These are phyloP conservation scores for Apeltes quadracus DNA, from an alignment of 2,113 vertebrate species.

Conservation along the genomic window DNA sequence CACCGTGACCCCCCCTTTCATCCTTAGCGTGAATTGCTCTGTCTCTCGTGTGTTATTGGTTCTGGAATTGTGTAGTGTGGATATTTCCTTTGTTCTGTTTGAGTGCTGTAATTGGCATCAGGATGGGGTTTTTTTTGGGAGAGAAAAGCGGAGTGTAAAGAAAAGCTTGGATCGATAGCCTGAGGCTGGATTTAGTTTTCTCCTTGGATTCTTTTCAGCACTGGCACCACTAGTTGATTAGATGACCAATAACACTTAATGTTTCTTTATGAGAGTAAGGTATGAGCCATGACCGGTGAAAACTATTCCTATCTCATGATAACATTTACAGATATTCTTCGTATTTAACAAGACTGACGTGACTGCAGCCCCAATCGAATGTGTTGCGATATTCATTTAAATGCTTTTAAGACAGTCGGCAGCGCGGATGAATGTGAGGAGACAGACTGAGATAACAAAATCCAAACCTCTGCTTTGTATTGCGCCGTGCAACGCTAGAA, in stretches of 20 bases:
- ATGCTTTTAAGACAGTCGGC: neutral
- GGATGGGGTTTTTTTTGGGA: slow-evolving; percentile 2
- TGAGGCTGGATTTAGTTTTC: slow-evolving; percentile 26
- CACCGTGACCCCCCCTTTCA: slow-evolving; percentile 33
- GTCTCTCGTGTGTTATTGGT: slow-evolving; percentile 16
- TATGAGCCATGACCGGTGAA: neutral
- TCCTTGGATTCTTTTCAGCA: neutral
- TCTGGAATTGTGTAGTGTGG: slow-evolving; percentile 33
- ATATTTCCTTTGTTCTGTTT: slow-evolving; percentile 55
- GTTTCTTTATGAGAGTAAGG: neutral
- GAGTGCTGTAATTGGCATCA: slow-evolving; percentile 29
- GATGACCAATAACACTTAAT: slow-evolving; percentile 8
- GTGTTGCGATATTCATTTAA: neutral
- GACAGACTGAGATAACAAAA: neutral
- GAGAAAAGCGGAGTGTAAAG: slow-evolving; percentile 7
- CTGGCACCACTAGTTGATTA: neutral
- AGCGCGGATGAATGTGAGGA: neutral
- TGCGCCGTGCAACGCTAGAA: neutral
- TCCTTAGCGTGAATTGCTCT: slow-evolving; percentile 3
- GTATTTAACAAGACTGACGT: neutral
- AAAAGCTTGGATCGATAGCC: slow-evolving; percentile 37
- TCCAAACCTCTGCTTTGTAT: neutral
- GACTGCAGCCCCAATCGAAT: neutral
- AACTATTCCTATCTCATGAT: neutral
- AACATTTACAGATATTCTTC: neutral